Evolutionary conservation across 2,888 invertebrate species (phyloP).

Genomic region (Volucella inanis): DNA sequence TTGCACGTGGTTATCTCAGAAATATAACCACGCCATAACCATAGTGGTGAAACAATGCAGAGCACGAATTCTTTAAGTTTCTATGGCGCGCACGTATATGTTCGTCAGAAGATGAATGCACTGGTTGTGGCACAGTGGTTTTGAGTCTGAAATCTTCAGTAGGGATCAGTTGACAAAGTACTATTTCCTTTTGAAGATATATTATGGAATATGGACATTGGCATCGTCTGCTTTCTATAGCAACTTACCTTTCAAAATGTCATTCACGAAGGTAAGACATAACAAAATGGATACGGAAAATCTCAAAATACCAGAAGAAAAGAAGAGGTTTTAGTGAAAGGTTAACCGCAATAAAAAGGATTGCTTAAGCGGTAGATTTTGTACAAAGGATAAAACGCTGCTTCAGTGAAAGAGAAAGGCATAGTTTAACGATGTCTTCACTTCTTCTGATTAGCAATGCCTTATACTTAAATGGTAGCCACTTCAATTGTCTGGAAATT

Average conservation of each 20-base stretch:
- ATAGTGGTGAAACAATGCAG: slow-evolving; percentile 40
- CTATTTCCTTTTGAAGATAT: background rate
- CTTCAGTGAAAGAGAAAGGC: no score
- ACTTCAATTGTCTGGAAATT: no score
- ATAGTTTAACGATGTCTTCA: no score
- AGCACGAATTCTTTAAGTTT: slow-evolving; percentile 40
- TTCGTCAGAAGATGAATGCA: slow-evolving; percentile 25
- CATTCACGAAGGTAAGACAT: background rate
- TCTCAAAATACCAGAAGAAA: background rate
- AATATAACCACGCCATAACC: no score
- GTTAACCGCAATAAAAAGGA: no score
- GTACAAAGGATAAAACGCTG: no score
- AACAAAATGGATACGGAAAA: background rate
- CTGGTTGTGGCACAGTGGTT: slow-evolving; percentile 11
- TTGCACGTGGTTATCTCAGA: slow-evolving; percentile 55
- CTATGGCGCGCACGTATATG: slow-evolving; percentile 48
- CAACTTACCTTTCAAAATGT: background rate
- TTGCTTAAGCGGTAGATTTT: no score
- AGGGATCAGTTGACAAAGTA: background rate
- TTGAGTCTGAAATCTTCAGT: slow-evolving; percentile 12
- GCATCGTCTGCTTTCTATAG: background rate
- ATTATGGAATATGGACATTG: background rate
- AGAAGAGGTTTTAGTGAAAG: no score
- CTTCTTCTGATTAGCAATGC: no score
- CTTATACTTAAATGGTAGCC: no score